Evolutionary conservation across 2,888 invertebrate genomes (phyloP), one percentile per base, ranked within the genome.

Genomic region (Geotrupes spiniger): DNA sequence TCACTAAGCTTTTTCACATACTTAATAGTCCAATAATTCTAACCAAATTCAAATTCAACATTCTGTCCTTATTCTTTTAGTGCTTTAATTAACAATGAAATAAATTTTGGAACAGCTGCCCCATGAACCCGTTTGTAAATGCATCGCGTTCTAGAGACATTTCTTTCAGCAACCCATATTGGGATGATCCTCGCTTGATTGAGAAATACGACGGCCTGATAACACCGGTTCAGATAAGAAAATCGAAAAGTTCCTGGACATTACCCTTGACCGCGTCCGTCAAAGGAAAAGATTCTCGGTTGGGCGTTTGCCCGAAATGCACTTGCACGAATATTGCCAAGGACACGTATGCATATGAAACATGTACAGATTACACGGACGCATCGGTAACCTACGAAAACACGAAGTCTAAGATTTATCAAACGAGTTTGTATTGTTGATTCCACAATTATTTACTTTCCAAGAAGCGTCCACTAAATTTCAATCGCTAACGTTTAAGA

Each of bases 171-270:
- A 49, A 46, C 31, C 37, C 50, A 15, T 50, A 29, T 31, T 50
- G 50, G 50, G 50, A 50, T 16, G 50, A 50, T 31, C 50, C 46
- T 8, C 27, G 50, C 16, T 31, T 50, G 10, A 41, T 50, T 8
- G 46, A 50, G 14, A 50, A 50, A 11, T 50, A 50, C 33, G 41
- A 33, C 2, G 42, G 38, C 31, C 36, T 50, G 6, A 14, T 50
- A 12, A 50, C 37, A 29, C 50, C 50, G 6, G 50, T 50, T 17
- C 27, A 38, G 21, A 36, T 46, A 16, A 40, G 28, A 6, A 45
- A 46, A 26, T 46, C 50, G 6, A 42, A 39, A 29, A 50, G 50
- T 42, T 50, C 50, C 4, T 27, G 46, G 42, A 50, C 46, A 2
- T 10, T 50, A 12, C 50, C 50, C 10, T 21, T 46, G 15, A 9